Evolutionary conservation across 2,888 invertebrate genomes (phyloP).

Genomic region (Tachina lurida): DNA sequence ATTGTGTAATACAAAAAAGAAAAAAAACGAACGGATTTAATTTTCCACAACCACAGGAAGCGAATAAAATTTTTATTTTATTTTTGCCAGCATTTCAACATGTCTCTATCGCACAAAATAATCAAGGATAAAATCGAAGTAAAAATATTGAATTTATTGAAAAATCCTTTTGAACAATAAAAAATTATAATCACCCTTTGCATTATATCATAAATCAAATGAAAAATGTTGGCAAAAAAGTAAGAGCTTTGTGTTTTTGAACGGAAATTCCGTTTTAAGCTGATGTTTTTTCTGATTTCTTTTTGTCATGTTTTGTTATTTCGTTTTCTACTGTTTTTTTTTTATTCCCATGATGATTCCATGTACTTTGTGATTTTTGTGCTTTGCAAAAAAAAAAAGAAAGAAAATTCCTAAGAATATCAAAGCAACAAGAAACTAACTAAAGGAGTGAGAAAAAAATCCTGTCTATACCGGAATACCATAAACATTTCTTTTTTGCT

Average conservation of each 20-base stretch:
- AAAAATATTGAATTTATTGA: constrained; percentile 44
- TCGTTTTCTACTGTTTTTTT: background rate
- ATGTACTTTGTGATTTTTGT: constrained; percentile 25
- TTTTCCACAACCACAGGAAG: constrained; percentile 46
- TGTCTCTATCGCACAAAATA: constrained; percentile 7
- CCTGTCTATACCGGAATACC: constrained; percentile 59
- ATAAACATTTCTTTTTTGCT: constrained; percentile 45
- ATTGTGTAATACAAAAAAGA: background rate
- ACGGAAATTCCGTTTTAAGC: constrained; percentile 62
- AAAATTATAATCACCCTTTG: constrained; percentile 54
- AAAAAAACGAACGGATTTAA: constrained; percentile 22
- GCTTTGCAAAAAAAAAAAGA: background rate
- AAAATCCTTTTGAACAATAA: constrained; percentile 32
- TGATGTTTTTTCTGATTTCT: constrained; percentile 27
- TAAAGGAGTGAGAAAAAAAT: background rate
- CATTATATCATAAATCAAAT: constrained; percentile 62
- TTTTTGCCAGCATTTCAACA: constrained; percentile 18
- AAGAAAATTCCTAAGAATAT: background rate
- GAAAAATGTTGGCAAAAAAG: background rate
- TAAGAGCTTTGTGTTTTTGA: constrained; percentile 43
- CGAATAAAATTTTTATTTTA: constrained; percentile 1
- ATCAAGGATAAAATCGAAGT: constrained; percentile 6
- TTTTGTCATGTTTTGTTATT: constrained; percentile 14
- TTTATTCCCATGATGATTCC: constrained; percentile 4
- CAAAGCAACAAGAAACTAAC: background rate